Conservation (phyloP, 2,113 vertebrate species). For the Xenopus borealis region DNA sequence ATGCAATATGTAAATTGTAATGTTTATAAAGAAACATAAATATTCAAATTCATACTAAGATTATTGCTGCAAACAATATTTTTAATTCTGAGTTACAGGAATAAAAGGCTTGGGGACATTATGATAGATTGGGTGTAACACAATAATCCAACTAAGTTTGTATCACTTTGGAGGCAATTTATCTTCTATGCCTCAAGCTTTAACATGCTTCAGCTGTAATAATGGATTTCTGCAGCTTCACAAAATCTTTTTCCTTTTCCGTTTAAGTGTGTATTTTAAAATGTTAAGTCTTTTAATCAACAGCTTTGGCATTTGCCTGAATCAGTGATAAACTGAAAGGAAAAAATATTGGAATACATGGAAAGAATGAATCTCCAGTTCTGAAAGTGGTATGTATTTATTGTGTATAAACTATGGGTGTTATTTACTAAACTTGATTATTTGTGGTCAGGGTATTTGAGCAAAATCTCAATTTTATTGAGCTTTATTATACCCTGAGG, state of each 20-base stretch:
- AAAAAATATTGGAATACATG: constrained; percentile 28
- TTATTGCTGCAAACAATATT: constrained; percentile 63
- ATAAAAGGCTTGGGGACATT: constrained; percentile 61
- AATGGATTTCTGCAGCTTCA: constrained; percentile 63
- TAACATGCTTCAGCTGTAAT: constrained; percentile 63
- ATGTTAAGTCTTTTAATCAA: constrained; percentile 53
- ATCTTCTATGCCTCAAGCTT: constrained; percentile 65
- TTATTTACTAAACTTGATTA: too few species aligned
- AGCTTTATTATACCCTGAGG: too few species aligned
- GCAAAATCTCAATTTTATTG: too few species aligned
- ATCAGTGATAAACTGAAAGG: constrained; percentile 49
- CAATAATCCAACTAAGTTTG: constrained; percentile 69
- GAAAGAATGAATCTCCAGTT: not conserved
- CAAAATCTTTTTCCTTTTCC: constrained; percentile 58
- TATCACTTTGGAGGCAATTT: constrained; percentile 64
- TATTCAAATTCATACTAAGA: constrained; percentile 67
- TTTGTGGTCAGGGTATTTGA: too few species aligned
- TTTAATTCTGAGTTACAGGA: constrained; percentile 69
- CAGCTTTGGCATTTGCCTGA: constrained; percentile 49
- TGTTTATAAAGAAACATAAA: constrained; percentile 61
- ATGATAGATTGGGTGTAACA: constrained; percentile 65
- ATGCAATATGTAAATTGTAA: constrained; percentile 53
- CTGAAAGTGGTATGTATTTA: not conserved
- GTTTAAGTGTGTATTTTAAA: constrained; percentile 54
- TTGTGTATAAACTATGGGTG: too few species aligned